Conservation (phyloP, 1,140 invertebrate species). For the Schlechtendalia chinensis region DNA sequence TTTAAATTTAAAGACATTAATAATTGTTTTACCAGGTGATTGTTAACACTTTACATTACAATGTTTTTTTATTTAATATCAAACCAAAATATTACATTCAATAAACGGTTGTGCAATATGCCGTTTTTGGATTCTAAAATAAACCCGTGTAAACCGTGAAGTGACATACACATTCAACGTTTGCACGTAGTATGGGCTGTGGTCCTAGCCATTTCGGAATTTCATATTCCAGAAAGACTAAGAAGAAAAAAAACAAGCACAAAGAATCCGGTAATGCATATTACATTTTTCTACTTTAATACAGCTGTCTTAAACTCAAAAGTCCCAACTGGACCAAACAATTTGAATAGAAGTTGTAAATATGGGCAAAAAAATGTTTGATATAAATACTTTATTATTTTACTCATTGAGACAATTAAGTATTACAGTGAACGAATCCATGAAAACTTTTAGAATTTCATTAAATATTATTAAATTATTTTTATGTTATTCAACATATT, state of each 20-base stretch:
- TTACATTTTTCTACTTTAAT: not conserved
- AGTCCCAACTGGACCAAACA: no score
- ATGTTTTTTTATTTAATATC: not conserved
- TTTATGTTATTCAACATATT: no score
- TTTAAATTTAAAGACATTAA: not conserved
- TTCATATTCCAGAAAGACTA: conserved; percentile 61
- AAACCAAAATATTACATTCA: not conserved
- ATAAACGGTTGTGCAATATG: not conserved
- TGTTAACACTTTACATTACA: not conserved
- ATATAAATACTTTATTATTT: no score
- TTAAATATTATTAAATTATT: no score
- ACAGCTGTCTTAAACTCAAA: no score
- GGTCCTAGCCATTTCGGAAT: conserved; percentile 63
- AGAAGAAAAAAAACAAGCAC: conserved; percentile 60
- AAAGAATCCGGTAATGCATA: conserved; percentile 54
- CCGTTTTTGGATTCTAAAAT: not conserved
- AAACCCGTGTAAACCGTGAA: conserved; percentile 3
- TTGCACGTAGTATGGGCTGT: conserved; percentile 59
- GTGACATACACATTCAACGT: not conserved
- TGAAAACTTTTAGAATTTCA: no score
- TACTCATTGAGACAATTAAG: no score
- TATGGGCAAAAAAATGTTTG: no score
- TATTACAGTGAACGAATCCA: no score
- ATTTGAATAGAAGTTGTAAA: no score
- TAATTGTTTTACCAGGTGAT: not conserved